phyloP scores from a whole-genome alignment of 1,140 invertebrate genomes.

The Myzus persicae region DNA sequence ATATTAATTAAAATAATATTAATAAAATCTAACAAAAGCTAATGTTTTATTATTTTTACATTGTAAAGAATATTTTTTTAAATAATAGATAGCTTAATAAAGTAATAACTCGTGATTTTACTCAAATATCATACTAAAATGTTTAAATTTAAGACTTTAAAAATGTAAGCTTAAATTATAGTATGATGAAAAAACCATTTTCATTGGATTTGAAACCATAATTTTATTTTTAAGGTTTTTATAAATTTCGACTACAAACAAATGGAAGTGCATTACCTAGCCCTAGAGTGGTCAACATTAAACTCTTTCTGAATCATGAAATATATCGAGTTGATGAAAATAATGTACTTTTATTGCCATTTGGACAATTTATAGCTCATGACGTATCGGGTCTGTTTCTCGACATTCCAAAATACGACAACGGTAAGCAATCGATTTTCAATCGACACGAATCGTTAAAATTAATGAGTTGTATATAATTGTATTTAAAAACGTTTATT shows the following conservation, averaged over 20 bases:
- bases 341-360: slow-evolving; percentile 33
- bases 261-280: slow-evolving; percentile 12
- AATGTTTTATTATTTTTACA: background rate
- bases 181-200: background rate
- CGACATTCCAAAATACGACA: background rate
- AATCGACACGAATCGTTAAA: background rate
- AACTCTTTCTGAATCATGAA: background rate
- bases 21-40: background rate
- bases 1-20: background rate
- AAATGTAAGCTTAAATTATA: background rate
- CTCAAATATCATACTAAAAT: too few species aligned
- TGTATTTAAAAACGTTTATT: background rate
- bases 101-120: too few species aligned
- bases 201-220: background rate
- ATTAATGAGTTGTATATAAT: background rate
- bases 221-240: background rate
- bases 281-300: background rate
- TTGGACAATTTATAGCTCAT: slow-evolving; percentile 27
- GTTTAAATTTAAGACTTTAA: too few species aligned
- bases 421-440: background rate
- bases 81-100: too few species aligned
- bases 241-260: background rate
- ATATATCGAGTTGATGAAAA: background rate
- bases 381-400: background rate
- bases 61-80: too few species aligned